phyloP scores from a whole-genome alignment of 1,140 invertebrate genomes.

The Diabrotica virgifera region DNA sequence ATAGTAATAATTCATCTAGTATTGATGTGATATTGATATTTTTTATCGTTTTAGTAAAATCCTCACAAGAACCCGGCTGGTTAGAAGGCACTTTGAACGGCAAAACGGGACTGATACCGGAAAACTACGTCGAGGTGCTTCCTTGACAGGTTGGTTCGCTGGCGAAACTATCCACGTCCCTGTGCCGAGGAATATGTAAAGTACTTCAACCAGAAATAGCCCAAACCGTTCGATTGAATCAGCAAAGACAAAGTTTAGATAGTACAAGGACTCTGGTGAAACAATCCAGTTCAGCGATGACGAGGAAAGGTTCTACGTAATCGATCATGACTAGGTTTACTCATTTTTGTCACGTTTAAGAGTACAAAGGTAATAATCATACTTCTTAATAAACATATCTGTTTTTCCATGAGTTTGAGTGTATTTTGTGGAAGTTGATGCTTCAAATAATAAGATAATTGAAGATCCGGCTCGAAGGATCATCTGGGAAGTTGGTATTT shows the following conservation, averaged over 20 bases:
- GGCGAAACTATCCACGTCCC: slow-evolving; percentile 39
- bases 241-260: slow-evolving; percentile 40
- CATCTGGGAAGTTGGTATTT: background rate
- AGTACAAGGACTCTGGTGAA: slow-evolving; percentile 25
- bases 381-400: background rate
- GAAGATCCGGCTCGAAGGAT: too few relatives aligned
- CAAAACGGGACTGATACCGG: slow-evolving; percentile 89
- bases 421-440: background rate
- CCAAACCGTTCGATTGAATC: slow-evolving; percentile 15
- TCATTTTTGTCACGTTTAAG: background rate
- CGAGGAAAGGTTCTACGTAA: slow-evolving; percentile 42
- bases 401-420: background rate
- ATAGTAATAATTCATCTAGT: too few relatives aligned
- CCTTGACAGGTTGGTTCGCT: slow-evolving; percentile 54
- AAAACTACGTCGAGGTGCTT: slow-evolving; percentile 93
- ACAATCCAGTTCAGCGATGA: slow-evolving; percentile 32
- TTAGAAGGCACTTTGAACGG: slow-evolving; percentile 92
- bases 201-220: slow-evolving; percentile 33
- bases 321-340: background rate
- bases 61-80: slow-evolving; percentile 94
- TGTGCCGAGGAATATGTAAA: slow-evolving; percentile 38
- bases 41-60: slow-evolving; percentile 66
- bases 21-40: too few relatives aligned
- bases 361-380: background rate
- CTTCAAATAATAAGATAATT: background rate